These are phyloP conservation scores for Luffia ferchaultella DNA, from an alignment of 2,888 invertebrate species.

Conservation along the genomic window DNA sequence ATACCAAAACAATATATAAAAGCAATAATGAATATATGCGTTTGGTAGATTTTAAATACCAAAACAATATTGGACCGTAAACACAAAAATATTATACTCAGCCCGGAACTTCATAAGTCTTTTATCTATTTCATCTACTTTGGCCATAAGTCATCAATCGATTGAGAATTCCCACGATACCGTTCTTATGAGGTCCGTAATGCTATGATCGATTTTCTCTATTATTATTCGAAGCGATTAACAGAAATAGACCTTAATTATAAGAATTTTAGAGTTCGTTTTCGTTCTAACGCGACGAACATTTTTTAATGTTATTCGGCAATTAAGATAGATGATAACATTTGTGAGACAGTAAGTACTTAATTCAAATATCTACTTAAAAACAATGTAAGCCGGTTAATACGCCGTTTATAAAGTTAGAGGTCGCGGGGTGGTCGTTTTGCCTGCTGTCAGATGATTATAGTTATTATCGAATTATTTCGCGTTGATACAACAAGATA, in stretches of 20 bases:
- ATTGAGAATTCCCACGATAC: slow-evolving; percentile 57
- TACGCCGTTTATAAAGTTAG: slow-evolving; percentile 30
- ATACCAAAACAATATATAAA: too few relatives aligned
- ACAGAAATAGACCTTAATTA: slow-evolving; percentile 33
- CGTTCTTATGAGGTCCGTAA: slow-evolving; percentile 51
- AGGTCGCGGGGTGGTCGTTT: background rate
- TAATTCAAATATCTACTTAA: slow-evolving; percentile 61
- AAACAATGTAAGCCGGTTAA: slow-evolving; percentile 36
- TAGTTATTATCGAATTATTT: background rate
- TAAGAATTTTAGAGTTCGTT: slow-evolving; percentile 26
- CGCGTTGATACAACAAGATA: background rate
- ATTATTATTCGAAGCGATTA: slow-evolving; percentile 35
- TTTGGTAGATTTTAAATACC: too few relatives aligned
- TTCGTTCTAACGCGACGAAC: slow-evolving; percentile 29
- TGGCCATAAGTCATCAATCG: slow-evolving; percentile 37
- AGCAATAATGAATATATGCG: too few relatives aligned
- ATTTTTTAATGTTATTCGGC: slow-evolving; percentile 64
- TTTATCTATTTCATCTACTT: background rate
- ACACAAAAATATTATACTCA: too few relatives aligned
- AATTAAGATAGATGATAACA: slow-evolving; percentile 67
- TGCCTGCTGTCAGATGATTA: too few relatives aligned
- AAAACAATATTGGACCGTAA: too few relatives aligned
- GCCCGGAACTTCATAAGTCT: background rate
- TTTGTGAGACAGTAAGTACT: slow-evolving; percentile 57
- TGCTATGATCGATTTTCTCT: slow-evolving; percentile 51